Conservation (phyloP, 2,797 vertebrate genomes). For the Nothura maculosa region DNA sequence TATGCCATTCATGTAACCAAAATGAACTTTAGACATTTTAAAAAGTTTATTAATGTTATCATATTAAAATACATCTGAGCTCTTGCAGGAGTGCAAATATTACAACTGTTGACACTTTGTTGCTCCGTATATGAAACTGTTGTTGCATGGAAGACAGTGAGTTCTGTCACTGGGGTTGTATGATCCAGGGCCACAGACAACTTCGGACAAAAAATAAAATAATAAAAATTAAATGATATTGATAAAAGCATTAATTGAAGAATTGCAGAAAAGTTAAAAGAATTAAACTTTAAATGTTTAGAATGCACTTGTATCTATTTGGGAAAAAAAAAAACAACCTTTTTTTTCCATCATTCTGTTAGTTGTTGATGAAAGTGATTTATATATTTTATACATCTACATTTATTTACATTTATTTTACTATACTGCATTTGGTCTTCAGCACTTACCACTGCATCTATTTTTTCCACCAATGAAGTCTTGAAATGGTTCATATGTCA, state of each 20-base stretch:
- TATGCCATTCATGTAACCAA: not conserved
- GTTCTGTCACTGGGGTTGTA: slow-evolving; percentile 65
- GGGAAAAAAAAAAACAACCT: not conserved
- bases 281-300: not conserved
- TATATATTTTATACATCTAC: not conserved
- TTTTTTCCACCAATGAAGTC: not conserved
- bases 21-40: slow-evolving; percentile 30
- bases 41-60: slow-evolving; percentile 39
- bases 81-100: not conserved
- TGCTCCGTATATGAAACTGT: slow-evolving; percentile 50
- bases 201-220: slow-evolving; percentile 1
- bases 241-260: not conserved
- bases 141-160: slow-evolving; percentile 57
- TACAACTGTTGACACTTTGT: not conserved
- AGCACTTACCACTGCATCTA: not conserved
- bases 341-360: not conserved
- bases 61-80: not conserved
- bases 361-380: not conserved
- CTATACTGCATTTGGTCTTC: not conserved
- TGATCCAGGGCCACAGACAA: slow-evolving; percentile 73
- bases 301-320: not conserved
- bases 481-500: not conserved
- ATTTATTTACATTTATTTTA: not conserved
- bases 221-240: not conserved
- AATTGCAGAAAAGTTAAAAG: too few species aligned